These are phyloP conservation scores for Rhynchopsitta pachyrhyncha DNA, from an alignment of 2,113 vertebrate species.

Conservation along the genomic window DNA sequence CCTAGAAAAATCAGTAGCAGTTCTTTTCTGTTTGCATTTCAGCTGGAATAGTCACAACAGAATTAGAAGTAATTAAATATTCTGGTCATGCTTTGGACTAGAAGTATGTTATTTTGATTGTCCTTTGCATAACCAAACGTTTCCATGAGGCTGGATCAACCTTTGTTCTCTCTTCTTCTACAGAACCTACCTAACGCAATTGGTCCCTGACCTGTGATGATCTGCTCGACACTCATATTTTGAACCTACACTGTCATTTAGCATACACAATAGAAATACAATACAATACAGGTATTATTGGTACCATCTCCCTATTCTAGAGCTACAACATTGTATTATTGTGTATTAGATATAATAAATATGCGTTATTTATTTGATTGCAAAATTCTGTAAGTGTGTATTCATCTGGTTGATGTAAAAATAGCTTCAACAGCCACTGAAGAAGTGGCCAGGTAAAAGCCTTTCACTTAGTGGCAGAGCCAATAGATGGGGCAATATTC, in stretches of 20 bases:
- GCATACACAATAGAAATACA: background rate
- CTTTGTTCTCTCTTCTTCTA: background rate
- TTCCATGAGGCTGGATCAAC: background rate
- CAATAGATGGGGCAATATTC: background rate
- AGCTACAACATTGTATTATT: background rate
- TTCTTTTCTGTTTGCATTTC: background rate
- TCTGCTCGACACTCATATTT: background rate
- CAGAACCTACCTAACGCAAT: background rate
- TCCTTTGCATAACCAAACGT: background rate
- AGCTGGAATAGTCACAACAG: background rate
- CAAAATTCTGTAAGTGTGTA: background rate
- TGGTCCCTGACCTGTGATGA: background rate
- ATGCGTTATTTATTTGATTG: background rate
- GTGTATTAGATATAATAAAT: background rate
- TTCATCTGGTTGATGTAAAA: background rate
- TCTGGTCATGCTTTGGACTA: background rate
- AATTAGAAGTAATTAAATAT: background rate
- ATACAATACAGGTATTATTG: background rate
- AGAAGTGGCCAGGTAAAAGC: background rate
- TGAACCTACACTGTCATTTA: background rate
- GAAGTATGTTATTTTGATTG: background rate
- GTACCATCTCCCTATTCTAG: background rate
- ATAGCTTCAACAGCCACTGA: background rate
- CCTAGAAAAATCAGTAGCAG: background rate
- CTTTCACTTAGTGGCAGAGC: background rate